phyloP scores from a whole-genome alignment of 1,140 invertebrate species.

The Zaprionus africanus region DNA sequence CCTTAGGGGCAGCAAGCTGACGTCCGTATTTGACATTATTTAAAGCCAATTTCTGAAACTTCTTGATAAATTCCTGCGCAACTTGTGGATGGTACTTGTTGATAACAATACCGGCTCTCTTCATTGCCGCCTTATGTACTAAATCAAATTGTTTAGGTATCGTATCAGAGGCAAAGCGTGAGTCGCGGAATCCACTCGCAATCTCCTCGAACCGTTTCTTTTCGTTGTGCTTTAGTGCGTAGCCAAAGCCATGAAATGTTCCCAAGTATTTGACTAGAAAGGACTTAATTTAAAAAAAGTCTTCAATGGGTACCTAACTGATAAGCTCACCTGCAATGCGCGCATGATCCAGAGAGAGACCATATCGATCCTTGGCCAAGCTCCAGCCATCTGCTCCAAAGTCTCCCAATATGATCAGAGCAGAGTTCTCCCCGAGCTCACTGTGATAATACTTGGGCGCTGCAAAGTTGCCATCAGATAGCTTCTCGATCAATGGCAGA shows the following conservation, averaged over 20 bases:
- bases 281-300: neutral
- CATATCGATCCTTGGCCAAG: conserved; percentile 55
- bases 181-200: conserved; percentile 58
- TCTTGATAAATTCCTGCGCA: conserved; percentile 58
- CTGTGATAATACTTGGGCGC: conserved; percentile 73
- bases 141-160: conserved; percentile 39
- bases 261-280: conserved; percentile 60
- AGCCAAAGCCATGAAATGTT: conserved; percentile 73
- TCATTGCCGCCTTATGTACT: neutral
- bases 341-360: conserved; percentile 58
- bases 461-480: conserved; percentile 40
- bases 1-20: conserved; percentile 57
- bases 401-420: conserved; percentile 60
- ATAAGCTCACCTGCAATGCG: conserved; percentile 38
- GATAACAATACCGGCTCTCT: conserved; percentile 37
- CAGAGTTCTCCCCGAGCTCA: conserved; percentile 47
- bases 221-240: conserved; percentile 62
- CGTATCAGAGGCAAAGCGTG: conserved; percentile 51
- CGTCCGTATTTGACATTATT: conserved; percentile 42
- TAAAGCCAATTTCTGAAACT: conserved; percentile 33
- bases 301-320: too few relatives aligned
- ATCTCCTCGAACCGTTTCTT: conserved; percentile 20
- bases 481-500: conserved; percentile 58
- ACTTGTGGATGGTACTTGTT: conserved; percentile 54
- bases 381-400: conserved; percentile 62